A percentile compares a stretch with the other conserved stretches of the same genome.
Evolutionary conservation across 1,140 invertebrate species (phyloP).

Genomic region (Pseudomyrmex pallidus): DNA sequence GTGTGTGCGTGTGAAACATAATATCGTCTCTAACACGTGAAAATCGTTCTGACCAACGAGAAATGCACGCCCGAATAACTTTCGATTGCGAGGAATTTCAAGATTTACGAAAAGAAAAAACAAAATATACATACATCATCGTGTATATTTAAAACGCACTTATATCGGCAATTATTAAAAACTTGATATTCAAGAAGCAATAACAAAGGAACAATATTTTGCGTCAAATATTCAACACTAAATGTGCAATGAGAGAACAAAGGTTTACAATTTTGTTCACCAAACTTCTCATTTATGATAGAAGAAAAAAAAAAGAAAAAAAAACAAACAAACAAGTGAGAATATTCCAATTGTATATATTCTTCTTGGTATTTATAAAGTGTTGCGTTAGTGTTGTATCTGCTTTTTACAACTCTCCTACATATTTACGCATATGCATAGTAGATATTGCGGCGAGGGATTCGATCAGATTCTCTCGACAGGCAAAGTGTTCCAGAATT

Average conservation of each 20-base stretch:
- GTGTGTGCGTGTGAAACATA: too few species aligned
- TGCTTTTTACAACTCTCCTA: slow-evolving; percentile 63
- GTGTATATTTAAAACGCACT: background rate
- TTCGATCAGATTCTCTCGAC: slow-evolving; percentile 36
- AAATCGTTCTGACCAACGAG: too few species aligned
- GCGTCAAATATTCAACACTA: slow-evolving; percentile 31
- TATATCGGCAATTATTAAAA: background rate
- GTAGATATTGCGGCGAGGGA: slow-evolving; percentile 42
- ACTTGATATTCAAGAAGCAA: background rate
- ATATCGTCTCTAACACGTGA: too few species aligned
- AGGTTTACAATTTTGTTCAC: slow-evolving; percentile 50
- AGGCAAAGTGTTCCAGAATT: slow-evolving; percentile 67
- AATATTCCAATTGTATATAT: slow-evolving; percentile 68
- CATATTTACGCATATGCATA: slow-evolving; percentile 44
- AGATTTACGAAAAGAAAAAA: too few species aligned
- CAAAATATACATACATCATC: too few species aligned
- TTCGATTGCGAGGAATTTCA: too few species aligned
- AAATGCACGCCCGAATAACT: too few species aligned
- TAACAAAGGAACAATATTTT: background rate
- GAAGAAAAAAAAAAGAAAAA: too few species aligned
- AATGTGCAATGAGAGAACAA: slow-evolving; percentile 37
- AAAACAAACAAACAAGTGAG: background rate
- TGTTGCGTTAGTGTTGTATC: slow-evolving; percentile 60
- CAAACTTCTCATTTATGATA: slow-evolving; percentile 55
- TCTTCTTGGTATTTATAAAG: slow-evolving; percentile 62